Evolutionary conservation across 2,113 vertebrate species (phyloP), one percentile per base, ranked within the genome.

Genomic region (Tylochromis polylepis): DNA sequence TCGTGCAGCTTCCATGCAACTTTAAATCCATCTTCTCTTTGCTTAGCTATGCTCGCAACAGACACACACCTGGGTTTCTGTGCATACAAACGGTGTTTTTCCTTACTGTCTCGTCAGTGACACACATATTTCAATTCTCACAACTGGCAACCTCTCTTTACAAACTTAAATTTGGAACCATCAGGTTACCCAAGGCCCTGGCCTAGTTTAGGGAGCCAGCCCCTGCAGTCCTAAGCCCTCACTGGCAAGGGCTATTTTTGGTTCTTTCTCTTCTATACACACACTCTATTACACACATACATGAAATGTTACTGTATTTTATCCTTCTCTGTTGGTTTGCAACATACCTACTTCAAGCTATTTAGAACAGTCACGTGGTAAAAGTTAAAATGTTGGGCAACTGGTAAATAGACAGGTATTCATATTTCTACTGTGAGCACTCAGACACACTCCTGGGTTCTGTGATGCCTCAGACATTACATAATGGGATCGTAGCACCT

Each of bases 141-240:
- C 41, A 46, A 10, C 38, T 46, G 67, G n/a, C 67, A 46, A 4
- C 29, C 9, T 46, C 22, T 27, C 67, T 72, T 72, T 72, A 46
- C 22, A 72, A 72, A 72, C 67, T 46, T 46, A 72, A 27, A 72
- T 72, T 72, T 46, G 22, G 41, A 72, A 16, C 67, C 67, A 72
- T 72, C 38, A 72, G 20, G 22, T 46, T 72, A 46, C 34, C 67
- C 67, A 72, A 46, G 38, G 22, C 41, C 41, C 67, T 72, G 67
- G 67, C 67, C 67, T 46, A 72, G 67, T 72, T 72, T 43, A 46
- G 14, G 41, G 22, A 72, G 22, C 38, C 41, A 72, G 67, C 22
- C 65, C 36, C 65, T 70, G 65, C 65, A 70, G 65, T 70, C 65
- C 65, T 70, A 24, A 70, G 36, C 65, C n/a, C 43, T 24, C 8